Percentiles rank a stretch among this genome's conserved stretches.
phyloP scores from a whole-genome alignment of 2,888 invertebrate species.

The Ommatoiulus sabulosus region DNA sequence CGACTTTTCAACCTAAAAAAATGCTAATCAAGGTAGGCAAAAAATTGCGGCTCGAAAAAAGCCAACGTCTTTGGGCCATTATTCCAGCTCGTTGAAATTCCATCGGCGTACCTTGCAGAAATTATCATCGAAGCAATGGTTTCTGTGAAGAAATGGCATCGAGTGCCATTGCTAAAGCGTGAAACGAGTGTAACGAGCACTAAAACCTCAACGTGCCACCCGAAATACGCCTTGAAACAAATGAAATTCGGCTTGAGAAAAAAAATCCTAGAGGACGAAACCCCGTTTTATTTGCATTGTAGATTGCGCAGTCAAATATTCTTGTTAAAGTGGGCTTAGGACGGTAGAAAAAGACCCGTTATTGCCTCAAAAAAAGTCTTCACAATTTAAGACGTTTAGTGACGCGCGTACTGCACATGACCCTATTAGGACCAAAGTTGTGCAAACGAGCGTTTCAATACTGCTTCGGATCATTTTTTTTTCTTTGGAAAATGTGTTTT shows the following conservation, averaged over 20 bases:
- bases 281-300: constrained; percentile 1
- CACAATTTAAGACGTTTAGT: no score
- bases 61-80: background rate
- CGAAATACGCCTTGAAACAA: background rate
- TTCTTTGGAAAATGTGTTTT: no score
- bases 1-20: background rate
- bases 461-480: no score
- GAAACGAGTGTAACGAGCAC: constrained; percentile 50
- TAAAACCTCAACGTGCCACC: constrained; percentile 50
- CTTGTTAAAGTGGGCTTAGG: constrained; percentile 14
- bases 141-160: background rate
- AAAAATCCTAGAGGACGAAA: background rate
- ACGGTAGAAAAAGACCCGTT: no score
- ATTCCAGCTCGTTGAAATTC: constrained; percentile 47
- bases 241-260: background rate
- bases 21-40: background rate
- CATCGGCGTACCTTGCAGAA: constrained; percentile 37
- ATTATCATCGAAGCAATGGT: constrained; percentile 27
- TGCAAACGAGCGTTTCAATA: no score
- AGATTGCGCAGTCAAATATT: constrained; percentile 17
- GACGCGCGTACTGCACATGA: no score
- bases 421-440: no score
- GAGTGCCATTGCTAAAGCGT: constrained; percentile 29
- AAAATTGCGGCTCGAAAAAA: background rate
- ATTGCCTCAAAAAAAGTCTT: no score